Evolutionary conservation across 2,888 invertebrate species (phyloP).

Genomic region (Antheraea assamensis): DNA sequence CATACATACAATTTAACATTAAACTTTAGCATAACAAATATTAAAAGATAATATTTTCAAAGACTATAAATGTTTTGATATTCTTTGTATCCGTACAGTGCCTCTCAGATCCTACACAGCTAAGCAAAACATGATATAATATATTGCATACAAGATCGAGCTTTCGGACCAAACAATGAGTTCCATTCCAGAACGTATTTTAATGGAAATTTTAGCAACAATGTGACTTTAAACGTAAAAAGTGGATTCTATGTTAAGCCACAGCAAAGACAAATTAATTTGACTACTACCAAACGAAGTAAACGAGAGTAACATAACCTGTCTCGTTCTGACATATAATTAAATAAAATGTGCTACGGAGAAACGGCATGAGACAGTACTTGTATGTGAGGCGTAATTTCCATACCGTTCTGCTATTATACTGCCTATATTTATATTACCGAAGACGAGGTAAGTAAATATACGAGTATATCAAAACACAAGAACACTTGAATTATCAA

Average conservation of each 20-base stretch:
- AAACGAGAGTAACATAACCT: neutral
- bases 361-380: neutral
- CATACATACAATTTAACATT: too few relatives aligned
- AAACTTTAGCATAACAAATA: too few relatives aligned
- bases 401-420: neutral
- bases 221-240: neutral
- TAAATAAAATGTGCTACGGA: neutral
- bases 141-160: too few relatives aligned
- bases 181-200: neutral
- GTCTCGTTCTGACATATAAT: neutral
- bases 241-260: neutral
- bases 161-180: neutral
- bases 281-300: neutral
- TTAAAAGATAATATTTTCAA: too few relatives aligned
- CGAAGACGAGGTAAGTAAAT: neutral
- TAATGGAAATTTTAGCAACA: neutral
- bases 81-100: neutral
- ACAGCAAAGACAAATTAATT: neutral
- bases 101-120: neutral
- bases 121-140: neutral
- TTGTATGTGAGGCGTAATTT: neutral
- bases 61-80: too few relatives aligned
- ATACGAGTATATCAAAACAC: neutral
- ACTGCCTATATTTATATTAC: neutral
- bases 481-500: neutral